A percentile compares a stretch with the other conserved stretches of the same genome.
phyloP scores from a whole-genome alignment of 2,113 vertebrate genomes.

The Petaurus breviceps region DNA sequence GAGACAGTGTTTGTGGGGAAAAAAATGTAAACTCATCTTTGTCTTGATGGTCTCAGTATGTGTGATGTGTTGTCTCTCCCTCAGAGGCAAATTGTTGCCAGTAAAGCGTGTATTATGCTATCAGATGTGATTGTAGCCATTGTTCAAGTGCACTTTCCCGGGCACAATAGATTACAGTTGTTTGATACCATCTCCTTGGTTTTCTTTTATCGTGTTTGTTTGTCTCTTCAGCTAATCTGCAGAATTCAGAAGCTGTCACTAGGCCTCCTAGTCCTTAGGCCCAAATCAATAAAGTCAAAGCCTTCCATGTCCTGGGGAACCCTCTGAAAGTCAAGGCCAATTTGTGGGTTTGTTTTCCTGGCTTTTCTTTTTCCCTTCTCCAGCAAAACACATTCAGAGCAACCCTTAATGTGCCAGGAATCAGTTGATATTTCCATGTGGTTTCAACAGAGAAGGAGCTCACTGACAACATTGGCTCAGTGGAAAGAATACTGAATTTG shows the following conservation, averaged over 20 bases:
- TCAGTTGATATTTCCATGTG: conserved; percentile 14
- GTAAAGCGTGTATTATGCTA: conserved; percentile 52
- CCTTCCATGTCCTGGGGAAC: neutral
- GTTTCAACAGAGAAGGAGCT: neutral
- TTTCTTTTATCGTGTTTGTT: conserved; percentile 57
- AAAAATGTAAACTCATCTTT: conserved; percentile 61
- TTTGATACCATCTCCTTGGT: conserved; percentile 58
- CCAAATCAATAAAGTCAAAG: neutral
- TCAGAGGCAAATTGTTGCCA: conserved; percentile 58
- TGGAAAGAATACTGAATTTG: neutral
- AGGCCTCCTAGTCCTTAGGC: conserved; percentile 11
- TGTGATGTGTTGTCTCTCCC: conserved; percentile 38
- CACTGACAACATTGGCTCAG: neutral
- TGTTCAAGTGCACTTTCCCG: conserved; percentile 23
- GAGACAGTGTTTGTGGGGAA: conserved; percentile 10
- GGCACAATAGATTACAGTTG: neutral
- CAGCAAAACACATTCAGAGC: neutral
- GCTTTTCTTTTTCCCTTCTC: neutral
- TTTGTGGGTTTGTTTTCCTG: neutral
- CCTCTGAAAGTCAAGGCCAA: neutral
- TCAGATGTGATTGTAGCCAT: conserved; percentile 41
- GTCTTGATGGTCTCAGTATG: conserved; percentile 19
- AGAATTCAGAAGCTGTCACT: conserved; percentile 21
- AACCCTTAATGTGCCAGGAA: conserved; percentile 37
- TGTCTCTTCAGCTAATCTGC: conserved; percentile 28